Evolutionary conservation across 2,888 invertebrate species (phyloP).

Genomic region (Acrocyrtus sp.): DNA sequence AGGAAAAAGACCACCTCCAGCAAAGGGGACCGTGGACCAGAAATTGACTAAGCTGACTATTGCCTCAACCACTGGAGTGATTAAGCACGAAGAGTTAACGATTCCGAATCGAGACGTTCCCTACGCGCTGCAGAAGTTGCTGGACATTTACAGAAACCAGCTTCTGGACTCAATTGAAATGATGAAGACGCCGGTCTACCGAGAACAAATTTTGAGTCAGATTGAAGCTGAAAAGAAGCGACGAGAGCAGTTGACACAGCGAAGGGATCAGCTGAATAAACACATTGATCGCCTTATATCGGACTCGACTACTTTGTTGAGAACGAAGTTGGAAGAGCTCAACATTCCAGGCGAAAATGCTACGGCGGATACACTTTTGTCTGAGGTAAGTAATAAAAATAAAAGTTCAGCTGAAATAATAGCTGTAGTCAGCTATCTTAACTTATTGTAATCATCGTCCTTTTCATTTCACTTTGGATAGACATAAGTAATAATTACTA

Average conservation of each 20-base stretch:
- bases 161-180: slow-evolving; percentile 84
- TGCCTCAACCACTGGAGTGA: slow-evolving; percentile 67
- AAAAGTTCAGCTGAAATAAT: background rate
- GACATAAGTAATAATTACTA: background rate
- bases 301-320: slow-evolving; percentile 88
- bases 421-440: background rate
- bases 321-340: slow-evolving; percentile 90
- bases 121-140: slow-evolving; percentile 85
- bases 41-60: slow-evolving; percentile 82
- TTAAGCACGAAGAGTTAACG: slow-evolving; percentile 80
- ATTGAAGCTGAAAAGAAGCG: slow-evolving; percentile 82
- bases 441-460: background rate
- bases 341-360: slow-evolving; percentile 66
- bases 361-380: slow-evolving; percentile 60
- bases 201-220: slow-evolving; percentile 76
- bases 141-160: slow-evolving; percentile 87
- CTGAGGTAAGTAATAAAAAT: slow-evolving; percentile 53
- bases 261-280: slow-evolving; percentile 83
- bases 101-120: slow-evolving; percentile 86
- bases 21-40: slow-evolving; percentile 92
- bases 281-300: slow-evolving; percentile 92
- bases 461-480: background rate
- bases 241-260: slow-evolving; percentile 51
- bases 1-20: slow-evolving; percentile 82
- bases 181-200: slow-evolving; percentile 84